A percentile compares a stretch with the other conserved stretches of the same genome.
Conservation (phyloP, 1,140 invertebrate species). For the Adoxophyes honmai region DNA sequence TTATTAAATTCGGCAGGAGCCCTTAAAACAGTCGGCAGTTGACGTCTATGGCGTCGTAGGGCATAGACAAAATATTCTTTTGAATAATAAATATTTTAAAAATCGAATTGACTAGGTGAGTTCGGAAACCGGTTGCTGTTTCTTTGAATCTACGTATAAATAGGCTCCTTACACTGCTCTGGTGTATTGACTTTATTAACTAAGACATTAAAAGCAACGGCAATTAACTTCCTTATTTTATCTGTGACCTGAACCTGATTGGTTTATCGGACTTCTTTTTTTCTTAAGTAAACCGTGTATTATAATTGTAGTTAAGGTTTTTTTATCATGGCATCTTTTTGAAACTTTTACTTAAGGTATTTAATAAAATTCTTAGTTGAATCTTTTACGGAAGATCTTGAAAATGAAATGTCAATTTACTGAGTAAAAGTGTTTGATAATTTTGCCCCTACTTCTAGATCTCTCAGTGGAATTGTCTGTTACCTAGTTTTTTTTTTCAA, state of each 20-base stretch:
- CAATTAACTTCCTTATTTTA: no score
- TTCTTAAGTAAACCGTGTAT: conserved; percentile 20
- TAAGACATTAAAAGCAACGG: no score
- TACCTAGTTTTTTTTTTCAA: conserved; percentile 32
- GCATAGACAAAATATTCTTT: no score
- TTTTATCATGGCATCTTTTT: conserved; percentile 42
- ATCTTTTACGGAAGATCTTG: conserved; percentile 32
- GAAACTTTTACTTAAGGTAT: conserved; percentile 31
- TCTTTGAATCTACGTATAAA: no score
- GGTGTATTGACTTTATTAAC: no score
- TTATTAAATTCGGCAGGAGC: no score
- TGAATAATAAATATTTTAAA: no score
- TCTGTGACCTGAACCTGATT: not conserved
- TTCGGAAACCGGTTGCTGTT: no score
- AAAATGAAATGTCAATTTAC: conserved; percentile 27
- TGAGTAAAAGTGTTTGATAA: conserved; percentile 27
- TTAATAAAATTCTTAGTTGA: conserved; percentile 37
- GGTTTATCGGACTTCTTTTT: not conserved
- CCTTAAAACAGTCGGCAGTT: no score
- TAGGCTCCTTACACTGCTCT: no score
- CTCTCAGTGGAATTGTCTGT: conserved; percentile 49
- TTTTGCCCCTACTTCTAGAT: conserved; percentile 30
- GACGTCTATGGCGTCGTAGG: no score
- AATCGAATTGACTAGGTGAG: no score
- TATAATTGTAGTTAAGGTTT: conserved; percentile 34